Conservation (phyloP, 1,140 invertebrate species). For the Macrobrachium nipponense region DNA sequence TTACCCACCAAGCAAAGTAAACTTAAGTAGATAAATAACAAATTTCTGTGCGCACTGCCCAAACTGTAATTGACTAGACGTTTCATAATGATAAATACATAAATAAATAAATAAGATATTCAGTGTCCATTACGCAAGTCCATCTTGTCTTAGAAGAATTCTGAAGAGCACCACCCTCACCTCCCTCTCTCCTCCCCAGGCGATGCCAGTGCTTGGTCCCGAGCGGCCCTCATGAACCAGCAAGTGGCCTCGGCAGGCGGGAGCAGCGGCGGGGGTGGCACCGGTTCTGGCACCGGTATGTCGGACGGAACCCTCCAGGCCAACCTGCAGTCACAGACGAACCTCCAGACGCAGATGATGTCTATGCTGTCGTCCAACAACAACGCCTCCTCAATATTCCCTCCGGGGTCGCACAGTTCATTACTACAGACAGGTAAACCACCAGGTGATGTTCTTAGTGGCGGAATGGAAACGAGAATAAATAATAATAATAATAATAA, state of each 20-base stretch:
- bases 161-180: neutral
- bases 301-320: neutral
- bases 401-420: constrained; percentile 28
- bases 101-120: no score
- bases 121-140: no score
- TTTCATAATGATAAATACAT: no score
- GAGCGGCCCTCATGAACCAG: constrained; percentile 54
- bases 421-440: constrained; percentile 43
- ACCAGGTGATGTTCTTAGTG: neutral
- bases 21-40: no score
- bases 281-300: neutral
- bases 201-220: constrained; percentile 43
- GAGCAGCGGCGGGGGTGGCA: neutral
- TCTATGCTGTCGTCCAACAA: constrained; percentile 47
- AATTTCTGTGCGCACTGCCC: no score
- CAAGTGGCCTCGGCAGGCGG: constrained; percentile 10
- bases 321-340: constrained; percentile 27
- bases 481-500: no score
- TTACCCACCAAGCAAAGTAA: no score
- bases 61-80: no score
- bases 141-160: no score
- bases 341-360: constrained; percentile 55
- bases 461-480: neutral
- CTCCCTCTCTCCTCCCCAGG: constrained; percentile 9
- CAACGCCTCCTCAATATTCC: constrained; percentile 42